Percentiles rank a stretch among this genome's conserved stretches.
Evolutionary conservation across 2,888 invertebrate species (phyloP).

Genomic region (Cheilosia impressa): DNA sequence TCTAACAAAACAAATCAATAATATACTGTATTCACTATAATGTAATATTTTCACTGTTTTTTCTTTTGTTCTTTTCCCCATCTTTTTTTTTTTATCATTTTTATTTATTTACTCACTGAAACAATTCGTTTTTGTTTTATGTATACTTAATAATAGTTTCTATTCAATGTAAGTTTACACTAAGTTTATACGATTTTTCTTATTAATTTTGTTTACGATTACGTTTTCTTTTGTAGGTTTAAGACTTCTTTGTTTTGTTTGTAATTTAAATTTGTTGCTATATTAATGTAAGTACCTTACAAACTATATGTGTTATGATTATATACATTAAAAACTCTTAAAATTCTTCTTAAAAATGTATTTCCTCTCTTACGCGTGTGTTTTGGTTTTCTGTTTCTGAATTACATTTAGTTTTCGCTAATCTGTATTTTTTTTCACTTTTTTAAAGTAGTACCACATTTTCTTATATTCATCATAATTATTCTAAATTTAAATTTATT

Average conservation of each 20-base stretch:
- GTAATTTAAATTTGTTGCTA: conserved; percentile 64
- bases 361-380: conserved; percentile 45
- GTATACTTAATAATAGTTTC: conserved; percentile 23
- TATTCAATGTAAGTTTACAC: conserved; percentile 34
- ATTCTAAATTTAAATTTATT: conserved; percentile 62
- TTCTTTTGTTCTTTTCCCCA: conserved; percentile 17
- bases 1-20: conserved; percentile 70
- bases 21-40: conserved; percentile 51
- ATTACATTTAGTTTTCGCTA: conserved; percentile 16
- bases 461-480: conserved; percentile 39
- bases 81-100: conserved; percentile 6
- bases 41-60: conserved; percentile 47
- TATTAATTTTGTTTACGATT: conserved; percentile 21
- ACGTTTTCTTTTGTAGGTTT: conserved; percentile 50
- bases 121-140: conserved; percentile 52
- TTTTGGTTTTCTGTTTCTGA: neutral
- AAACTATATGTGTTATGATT: conserved; percentile 59
- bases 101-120: conserved; percentile 53
- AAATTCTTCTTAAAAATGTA: conserved; percentile 50
- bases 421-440: conserved; percentile 49
- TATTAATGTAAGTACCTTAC: conserved; percentile 53
- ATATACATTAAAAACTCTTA: conserved; percentile 68
- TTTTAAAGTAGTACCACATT: conserved; percentile 73
- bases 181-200: conserved; percentile 43
- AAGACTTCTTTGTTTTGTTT: conserved; percentile 34